Evolutionary conservation across 2,888 invertebrate genomes (phyloP), one percentile per base, ranked within the genome.

Genomic region (Anthrax anthrax): DNA sequence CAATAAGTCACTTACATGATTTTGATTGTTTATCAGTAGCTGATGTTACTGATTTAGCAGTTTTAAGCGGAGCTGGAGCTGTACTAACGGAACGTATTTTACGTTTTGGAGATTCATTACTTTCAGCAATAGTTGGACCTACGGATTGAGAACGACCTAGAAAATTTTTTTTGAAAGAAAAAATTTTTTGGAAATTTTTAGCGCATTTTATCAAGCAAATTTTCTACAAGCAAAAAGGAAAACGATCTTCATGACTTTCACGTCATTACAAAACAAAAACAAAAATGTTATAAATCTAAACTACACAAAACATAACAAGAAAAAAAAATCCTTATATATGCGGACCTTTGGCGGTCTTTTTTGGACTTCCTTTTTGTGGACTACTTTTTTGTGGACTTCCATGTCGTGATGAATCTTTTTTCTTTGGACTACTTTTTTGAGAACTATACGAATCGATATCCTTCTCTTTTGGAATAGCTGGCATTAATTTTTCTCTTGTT

Each of bases 71-170:
- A 36, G 62, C 57, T 49, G 69, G 68, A 47, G 65, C 67, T 56
- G 65, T 67, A 56, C 70, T 70, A 47, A 65, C 65, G 39, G 67
- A 67, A 52, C 72, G 70, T 42, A 82, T 78, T 58, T 84, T 82
- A 54, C 85, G 80, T 59, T 85, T 84, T 23, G 87, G 86, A 43
- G 87, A 87, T 69, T 80, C 82, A 60, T 80, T 78, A 44, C 72
- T 59, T 51, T 71, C 71, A 54, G 71, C 70, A 53, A 72, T 71
- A 47, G 69, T 71, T 40, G 81, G 81, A 52, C 81, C 82, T 56
- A 80, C 78, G 49, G 81, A 81, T 64, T 81, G 80, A 48, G 81
- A 81, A 59, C 81, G 77, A 63, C 73, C 77, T 67, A 52, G 27
- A 50, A 47, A 16, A 36, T 40, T 43, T 1, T 17, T 23, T n/a